phyloP scores from a whole-genome alignment of 2,797 vertebrate species.

The Falco naumanni region DNA sequence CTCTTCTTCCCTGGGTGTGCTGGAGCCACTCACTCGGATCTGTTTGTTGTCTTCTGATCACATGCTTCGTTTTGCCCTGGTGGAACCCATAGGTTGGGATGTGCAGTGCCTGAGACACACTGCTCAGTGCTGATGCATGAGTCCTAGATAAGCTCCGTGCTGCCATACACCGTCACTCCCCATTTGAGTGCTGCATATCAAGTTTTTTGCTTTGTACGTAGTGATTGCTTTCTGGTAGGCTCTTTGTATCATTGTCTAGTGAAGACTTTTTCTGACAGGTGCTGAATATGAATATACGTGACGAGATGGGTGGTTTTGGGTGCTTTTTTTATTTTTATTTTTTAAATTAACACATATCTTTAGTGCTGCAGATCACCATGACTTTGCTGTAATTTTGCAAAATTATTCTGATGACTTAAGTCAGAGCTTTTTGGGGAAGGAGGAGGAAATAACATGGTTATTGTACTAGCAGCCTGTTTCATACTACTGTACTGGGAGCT shows the following conservation, averaged over 20 bases:
- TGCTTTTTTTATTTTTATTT: background rate
- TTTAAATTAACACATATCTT: accelerated
- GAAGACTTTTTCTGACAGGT: background rate
- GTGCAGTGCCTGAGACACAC: background rate
- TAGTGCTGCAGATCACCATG: background rate
- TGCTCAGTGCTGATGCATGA: background rate
- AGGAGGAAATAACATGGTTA: background rate
- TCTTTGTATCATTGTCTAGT: background rate
- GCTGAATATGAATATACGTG: background rate
- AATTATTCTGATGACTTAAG: background rate
- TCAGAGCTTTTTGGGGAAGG: background rate
- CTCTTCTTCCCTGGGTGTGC: background rate
- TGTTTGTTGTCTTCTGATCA: background rate
- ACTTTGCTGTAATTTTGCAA: background rate
- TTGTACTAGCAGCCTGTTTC: background rate
- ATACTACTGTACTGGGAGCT: background rate
- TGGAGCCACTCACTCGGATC: background rate
- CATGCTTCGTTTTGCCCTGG: accelerated
- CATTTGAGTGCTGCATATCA: background rate
- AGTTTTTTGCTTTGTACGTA: background rate
- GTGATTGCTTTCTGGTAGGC: background rate
- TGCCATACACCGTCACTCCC: background rate
- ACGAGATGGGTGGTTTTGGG: background rate
- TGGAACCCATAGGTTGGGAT: background rate
- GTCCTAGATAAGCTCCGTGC: background rate